These are phyloP conservation scores for Drosophila monieri DNA, from an alignment of 2,888 invertebrate species.

Conservation along the genomic window DNA sequence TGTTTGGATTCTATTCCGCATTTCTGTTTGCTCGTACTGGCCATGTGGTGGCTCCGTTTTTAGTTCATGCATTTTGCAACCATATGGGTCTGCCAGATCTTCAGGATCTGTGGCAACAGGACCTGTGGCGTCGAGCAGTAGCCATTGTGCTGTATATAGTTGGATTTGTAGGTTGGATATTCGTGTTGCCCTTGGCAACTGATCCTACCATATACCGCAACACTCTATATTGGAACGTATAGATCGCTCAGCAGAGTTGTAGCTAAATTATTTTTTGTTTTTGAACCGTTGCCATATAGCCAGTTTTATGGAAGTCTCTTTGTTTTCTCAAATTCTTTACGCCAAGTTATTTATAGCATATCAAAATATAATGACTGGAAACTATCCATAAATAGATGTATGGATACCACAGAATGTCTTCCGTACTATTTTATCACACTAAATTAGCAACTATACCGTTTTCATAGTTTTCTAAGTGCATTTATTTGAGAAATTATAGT, in stretches of 20 bases:
- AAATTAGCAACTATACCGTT: neutral
- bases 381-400: neutral
- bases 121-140: conserved; percentile 86
- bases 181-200: conserved; percentile 91
- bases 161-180: conserved; percentile 91
- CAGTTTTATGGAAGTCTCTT: conserved; percentile 6
- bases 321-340: neutral
- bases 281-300: conserved; percentile 55
- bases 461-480: too few relatives aligned
- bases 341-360: neutral
- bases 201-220: conserved; percentile 87
- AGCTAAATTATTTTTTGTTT: conserved; percentile 13
- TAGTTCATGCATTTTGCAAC: conserved; percentile 97
- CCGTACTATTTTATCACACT: neutral
- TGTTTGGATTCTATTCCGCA: conserved; percentile 98
- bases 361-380: neutral
- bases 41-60: conserved; percentile 93
- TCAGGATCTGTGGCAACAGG: conserved; percentile 87
- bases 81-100: conserved; percentile 98
- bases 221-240: conserved; percentile 85
- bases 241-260: conserved; percentile 3
- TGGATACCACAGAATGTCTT: neutral
- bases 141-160: conserved; percentile 88
- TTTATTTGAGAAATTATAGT: neutral
- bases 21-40: conserved; percentile 95